phyloP scores from a whole-genome alignment of 2,797 vertebrate species.

The Novumbra hubbsi region DNA sequence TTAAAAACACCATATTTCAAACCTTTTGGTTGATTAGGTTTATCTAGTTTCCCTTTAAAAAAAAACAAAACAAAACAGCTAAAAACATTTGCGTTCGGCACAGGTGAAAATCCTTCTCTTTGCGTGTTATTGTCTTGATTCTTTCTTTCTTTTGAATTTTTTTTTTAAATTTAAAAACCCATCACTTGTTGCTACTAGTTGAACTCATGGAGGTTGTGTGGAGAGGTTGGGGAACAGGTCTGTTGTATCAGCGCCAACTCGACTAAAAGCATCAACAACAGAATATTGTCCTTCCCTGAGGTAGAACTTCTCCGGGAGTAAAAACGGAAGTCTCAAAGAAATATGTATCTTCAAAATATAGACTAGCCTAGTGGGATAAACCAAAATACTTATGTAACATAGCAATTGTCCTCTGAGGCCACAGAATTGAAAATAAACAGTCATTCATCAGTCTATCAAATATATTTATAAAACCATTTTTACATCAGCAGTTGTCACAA shows the following conservation, averaged over 20 bases:
- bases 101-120: not conserved
- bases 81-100: not conserved
- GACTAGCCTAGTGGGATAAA: conserved; percentile 24
- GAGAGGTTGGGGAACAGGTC: conserved; percentile 39
- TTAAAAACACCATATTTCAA: no score
- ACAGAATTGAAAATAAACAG: not conserved
- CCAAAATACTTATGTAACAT: not conserved
- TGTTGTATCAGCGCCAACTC: conserved; percentile 37
- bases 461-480: no score
- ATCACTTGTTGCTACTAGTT: not conserved
- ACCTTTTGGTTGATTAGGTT: no score
- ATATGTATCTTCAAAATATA: conserved; percentile 20
- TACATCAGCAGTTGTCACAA: no score
- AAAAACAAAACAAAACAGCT: not conserved
- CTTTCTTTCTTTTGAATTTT: no score
- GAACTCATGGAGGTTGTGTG: not conserved
- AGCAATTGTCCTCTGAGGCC: not conserved
- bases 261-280: conserved; percentile 35
- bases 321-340: conserved; percentile 30
- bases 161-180: no score
- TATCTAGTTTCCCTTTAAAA: not conserved
- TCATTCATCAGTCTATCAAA: not conserved
- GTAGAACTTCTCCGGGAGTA: conserved; percentile 27
- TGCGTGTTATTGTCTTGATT: not conserved
- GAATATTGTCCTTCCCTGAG: conserved; percentile 26